These are phyloP conservation scores for Polyodon spathula DNA, from an alignment of 2,113 vertebrate genomes.

Conservation along the genomic window DNA sequence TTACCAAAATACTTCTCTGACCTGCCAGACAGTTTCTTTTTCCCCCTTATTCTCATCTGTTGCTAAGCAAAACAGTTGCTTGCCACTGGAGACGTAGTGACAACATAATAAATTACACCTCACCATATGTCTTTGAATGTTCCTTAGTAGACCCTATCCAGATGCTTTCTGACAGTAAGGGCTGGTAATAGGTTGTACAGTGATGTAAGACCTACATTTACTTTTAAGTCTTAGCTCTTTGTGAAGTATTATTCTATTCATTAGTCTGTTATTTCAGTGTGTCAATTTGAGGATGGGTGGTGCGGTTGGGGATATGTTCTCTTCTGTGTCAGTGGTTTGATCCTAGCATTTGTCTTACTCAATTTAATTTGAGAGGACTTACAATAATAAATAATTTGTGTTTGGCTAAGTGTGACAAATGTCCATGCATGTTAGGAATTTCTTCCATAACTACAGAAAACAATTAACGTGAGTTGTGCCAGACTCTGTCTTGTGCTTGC, in stretches of 20 bases:
- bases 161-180: conserved; percentile 30
- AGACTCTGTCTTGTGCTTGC: too few species aligned
- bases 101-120: not conserved
- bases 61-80: conserved; percentile 51
- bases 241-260: not conserved
- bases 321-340: not conserved
- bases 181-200: conserved; percentile 8
- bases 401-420: not conserved
- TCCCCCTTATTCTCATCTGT: conserved; percentile 42
- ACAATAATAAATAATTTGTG: not conserved
- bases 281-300: too few species aligned
- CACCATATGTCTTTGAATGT: conserved; percentile 36
- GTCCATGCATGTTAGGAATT: not conserved
- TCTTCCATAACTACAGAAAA: too few species aligned
- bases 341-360: conserved; percentile 1
- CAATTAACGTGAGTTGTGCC: too few species aligned
- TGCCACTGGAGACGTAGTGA: conserved; percentile 26
- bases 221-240: too few species aligned
- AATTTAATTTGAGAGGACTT: not conserved
- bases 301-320: too few species aligned
- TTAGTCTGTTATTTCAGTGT: too few species aligned
- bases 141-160: conserved; percentile 40
- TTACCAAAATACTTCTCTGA: conserved; percentile 45
- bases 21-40: conserved; percentile 45
- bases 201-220: conserved; percentile 6